Base-by-base conservation (phyloP, 2,888 invertebrate genomes). In the Latrodectus hesperus region DNA sequence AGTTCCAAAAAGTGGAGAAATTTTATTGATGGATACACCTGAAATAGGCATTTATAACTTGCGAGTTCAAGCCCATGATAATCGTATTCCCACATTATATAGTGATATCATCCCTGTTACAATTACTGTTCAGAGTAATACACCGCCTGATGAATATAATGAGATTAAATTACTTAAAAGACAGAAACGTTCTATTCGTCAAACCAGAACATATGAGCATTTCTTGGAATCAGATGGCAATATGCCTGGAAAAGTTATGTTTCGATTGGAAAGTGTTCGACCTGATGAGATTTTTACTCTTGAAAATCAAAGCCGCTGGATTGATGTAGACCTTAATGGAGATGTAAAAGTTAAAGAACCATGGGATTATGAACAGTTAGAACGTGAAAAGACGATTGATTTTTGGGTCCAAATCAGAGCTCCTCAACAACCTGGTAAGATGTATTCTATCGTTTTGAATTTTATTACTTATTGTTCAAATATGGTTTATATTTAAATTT, bases 351-450 rank as follows among this genome's bases (percentile, higher is more conserved):
- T 98, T 90, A 97, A 96, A 93, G 96, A 97, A 95, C 97, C 97
- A 95, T 98, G 97, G 98, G 97, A 98, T 94, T 98, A 97, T 93
- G 97, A 97, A 92, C 97, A 97, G 92, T 93, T 98, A 74, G 97
- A 97, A 52, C 96, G 96, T 0, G 97, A 97, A 93, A 98, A 98
- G 92, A 97, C 97, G 12, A 97, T 98, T 91, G 97, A 98, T 93
- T 98, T 98, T 92, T 97, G 97, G 97, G 97, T 97, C 80, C 97
- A 96, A 81, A 97, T 97, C 91, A 96, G 96, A 89, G 97, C 97
- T 92, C 95, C 96, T 90, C 96, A 96, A 93, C 96, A 95, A 92
- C 95, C 96, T 94, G 96, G 96, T 96, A 91, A 91, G 92, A 83
- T 53, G 73, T 17, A n/a, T 16, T 64, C n/a, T 64, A 5, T 64